Percentiles rank a stretch among this genome's conserved stretches.
phyloP scores from a whole-genome alignment of 2,888 invertebrate genomes.

The Diarsia rubi region DNA sequence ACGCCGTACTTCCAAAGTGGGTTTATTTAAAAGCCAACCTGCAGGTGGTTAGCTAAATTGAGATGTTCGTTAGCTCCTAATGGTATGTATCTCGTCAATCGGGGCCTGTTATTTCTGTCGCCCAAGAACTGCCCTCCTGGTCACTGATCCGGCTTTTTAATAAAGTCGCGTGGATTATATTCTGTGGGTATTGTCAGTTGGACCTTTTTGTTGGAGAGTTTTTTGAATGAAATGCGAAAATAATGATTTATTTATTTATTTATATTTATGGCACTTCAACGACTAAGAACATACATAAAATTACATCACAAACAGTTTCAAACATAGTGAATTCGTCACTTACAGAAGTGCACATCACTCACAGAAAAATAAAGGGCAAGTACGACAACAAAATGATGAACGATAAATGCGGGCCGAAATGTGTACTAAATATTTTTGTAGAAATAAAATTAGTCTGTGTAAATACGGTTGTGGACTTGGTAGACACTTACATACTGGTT shows the following conservation, averaged over 20 bases:
- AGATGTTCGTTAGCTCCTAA: conserved; percentile 86
- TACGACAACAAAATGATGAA: not conserved
- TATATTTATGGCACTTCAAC: too few species aligned
- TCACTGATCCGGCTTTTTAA: conserved; percentile 64
- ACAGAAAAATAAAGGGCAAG: too few species aligned
- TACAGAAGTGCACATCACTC: too few species aligned
- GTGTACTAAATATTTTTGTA: not conserved
- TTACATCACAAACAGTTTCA: too few species aligned
- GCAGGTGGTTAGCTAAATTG: conserved; percentile 84
- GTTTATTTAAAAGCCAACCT: conserved; percentile 67
- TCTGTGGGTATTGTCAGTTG: conserved; percentile 46
- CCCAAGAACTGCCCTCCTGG: conserved; percentile 69
- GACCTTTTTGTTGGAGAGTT: conserved; percentile 7
- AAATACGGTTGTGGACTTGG: not conserved
- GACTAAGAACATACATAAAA: too few species aligned
- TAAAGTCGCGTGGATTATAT: conserved; percentile 58
- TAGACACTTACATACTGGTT: not conserved
- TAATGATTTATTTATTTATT: too few species aligned
- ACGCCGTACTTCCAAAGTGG: conserved; percentile 47
- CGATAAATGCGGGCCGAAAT: not conserved
- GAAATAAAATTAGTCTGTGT: not conserved
- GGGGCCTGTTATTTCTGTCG: conserved; percentile 80
- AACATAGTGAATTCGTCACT: too few species aligned
- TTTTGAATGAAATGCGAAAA: not conserved
- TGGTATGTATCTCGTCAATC: conserved; percentile 84